These are phyloP conservation scores for Brachyalestes nurse DNA, from an alignment of 2,797 vertebrate genomes.

Conservation along the genomic window DNA sequence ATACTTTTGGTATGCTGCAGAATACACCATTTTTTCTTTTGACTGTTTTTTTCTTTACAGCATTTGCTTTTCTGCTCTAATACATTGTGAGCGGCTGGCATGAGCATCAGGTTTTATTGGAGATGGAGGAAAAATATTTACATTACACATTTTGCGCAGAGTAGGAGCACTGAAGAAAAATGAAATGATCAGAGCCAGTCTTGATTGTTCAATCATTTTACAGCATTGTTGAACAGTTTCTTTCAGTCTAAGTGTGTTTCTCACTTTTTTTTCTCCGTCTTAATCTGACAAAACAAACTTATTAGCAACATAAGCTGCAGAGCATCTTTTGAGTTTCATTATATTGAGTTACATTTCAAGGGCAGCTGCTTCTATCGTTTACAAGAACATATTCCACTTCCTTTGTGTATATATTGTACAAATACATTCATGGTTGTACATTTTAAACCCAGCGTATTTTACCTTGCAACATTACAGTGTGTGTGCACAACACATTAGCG, in stretches of 20 bases:
- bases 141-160: not conserved
- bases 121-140: conserved; percentile 29
- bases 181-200: conserved; percentile 2
- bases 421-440: not conserved
- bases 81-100: conserved; percentile 41
- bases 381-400: no score
- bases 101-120: conserved; percentile 18
- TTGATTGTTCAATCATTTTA: not conserved
- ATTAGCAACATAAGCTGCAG: not conserved
- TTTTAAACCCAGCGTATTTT: not conserved
- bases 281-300: not conserved
- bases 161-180: not conserved
- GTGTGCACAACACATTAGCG: not conserved
- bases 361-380: not conserved
- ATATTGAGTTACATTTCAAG: not conserved
- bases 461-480: not conserved
- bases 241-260: not conserved
- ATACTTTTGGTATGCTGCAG: conserved; percentile 80
- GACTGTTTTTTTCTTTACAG: conserved; percentile 30
- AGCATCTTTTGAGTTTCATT: not conserved
- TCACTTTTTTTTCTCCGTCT: not conserved
- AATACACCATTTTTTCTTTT: conserved; percentile 51
- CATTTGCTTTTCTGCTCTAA: conserved; percentile 20
- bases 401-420: not conserved
- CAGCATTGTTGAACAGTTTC: not conserved